These are phyloP conservation scores for Eutolmus rufibarbis DNA, from an alignment of 2,888 invertebrate species.

Conservation along the genomic window DNA sequence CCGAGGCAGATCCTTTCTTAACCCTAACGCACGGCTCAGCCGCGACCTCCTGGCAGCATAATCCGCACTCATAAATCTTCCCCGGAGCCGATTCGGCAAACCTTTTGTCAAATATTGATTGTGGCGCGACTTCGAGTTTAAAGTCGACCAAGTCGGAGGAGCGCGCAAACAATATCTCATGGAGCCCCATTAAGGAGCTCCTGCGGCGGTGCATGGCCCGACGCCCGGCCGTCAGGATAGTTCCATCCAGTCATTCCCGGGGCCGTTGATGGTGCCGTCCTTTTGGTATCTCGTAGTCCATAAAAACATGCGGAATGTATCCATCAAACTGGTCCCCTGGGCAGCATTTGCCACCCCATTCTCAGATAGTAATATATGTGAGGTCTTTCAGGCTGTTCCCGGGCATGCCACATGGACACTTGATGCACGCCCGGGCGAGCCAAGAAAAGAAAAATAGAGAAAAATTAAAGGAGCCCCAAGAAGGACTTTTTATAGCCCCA, in stretches of 20 bases:
- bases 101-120: not conserved
- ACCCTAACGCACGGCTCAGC: constrained; percentile 8
- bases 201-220: not conserved
- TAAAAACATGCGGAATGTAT: constrained; percentile 53
- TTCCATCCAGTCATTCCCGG: constrained; percentile 32
- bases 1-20: constrained; percentile 8
- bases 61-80: constrained; percentile 8
- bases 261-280: constrained; percentile 20
- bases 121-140: not conserved
- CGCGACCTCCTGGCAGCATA: not conserved
- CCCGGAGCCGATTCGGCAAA: not conserved
- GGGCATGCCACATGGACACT: constrained; percentile 44
- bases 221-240: not conserved
- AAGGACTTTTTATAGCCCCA: constrained; percentile 11
- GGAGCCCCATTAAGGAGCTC: not conserved
- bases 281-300: constrained; percentile 42
- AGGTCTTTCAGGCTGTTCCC: constrained; percentile 13
- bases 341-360: constrained; percentile 62
- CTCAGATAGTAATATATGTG: constrained; percentile 52
- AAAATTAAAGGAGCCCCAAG: constrained; percentile 30
- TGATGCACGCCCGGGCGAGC: constrained; percentile 34
- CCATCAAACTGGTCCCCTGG: constrained; percentile 61
- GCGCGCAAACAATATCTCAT: constrained; percentile 5
- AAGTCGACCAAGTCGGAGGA: not conserved
- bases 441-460: constrained; percentile 24